Evolutionary conservation across 2,797 vertebrate genomes (phyloP).

Genomic region (Aulostomus chinensis): DNA sequence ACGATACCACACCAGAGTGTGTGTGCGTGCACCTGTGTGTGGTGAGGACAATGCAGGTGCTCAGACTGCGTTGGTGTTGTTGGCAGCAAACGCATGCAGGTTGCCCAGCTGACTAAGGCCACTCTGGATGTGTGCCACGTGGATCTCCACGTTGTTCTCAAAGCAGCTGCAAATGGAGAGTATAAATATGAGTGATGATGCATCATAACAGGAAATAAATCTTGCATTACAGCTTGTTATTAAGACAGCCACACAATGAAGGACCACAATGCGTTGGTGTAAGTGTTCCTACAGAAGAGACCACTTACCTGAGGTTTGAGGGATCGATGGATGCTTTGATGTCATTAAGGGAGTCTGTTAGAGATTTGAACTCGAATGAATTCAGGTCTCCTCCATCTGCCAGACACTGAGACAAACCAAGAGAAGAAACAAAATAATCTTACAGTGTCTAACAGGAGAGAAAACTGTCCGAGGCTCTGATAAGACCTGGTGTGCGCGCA

Average conservation of each 20-base stretch:
- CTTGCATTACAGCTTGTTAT: too few relatives aligned
- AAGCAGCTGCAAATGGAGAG: slow-evolving; percentile 85
- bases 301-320: slow-evolving; percentile 93
- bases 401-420: slow-evolving; percentile 84
- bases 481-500: too few relatives aligned
- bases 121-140: slow-evolving; percentile 98
- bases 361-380: slow-evolving; percentile 98
- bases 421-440: neutral
- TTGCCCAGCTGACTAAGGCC: slow-evolving; percentile 99
- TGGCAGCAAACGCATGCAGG: slow-evolving; percentile 95
- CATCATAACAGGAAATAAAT: too few relatives aligned
- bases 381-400: slow-evolving; percentile 97
- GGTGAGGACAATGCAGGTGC: slow-evolving; percentile 7
- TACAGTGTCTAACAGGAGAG: too few relatives aligned
- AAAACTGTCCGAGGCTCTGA: too few relatives aligned
- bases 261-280: too few relatives aligned
- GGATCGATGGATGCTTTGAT: slow-evolving; percentile 96
- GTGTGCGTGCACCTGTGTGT: slow-evolving; percentile 21
- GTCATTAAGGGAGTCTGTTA: slow-evolving; percentile 97
- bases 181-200: neutral
- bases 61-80: slow-evolving; percentile 98
- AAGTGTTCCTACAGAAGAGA: too few relatives aligned
- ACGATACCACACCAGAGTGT: slow-evolving; percentile 3
- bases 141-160: slow-evolving; percentile 99
- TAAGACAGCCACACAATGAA: too few relatives aligned